phyloP scores from a whole-genome alignment of 2,113 vertebrate species.

The Albula glossodonta region DNA sequence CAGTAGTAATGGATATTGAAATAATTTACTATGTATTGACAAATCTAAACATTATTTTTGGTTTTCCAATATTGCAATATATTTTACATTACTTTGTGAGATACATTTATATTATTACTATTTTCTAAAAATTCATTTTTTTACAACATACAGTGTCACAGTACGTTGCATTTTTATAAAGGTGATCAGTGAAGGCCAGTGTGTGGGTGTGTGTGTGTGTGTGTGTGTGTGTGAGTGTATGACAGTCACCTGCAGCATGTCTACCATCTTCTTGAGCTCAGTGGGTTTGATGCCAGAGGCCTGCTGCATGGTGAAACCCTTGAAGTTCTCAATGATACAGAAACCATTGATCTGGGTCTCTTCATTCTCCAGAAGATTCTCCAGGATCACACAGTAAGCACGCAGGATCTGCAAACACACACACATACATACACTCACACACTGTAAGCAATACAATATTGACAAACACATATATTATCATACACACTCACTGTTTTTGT shows the following conservation, averaged over 20 bases:
- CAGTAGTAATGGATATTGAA: too few relatives aligned
- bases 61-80: too few relatives aligned
- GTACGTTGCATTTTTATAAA: too few relatives aligned
- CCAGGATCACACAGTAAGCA: slow-evolving; percentile 95
- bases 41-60: too few relatives aligned
- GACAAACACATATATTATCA: neutral
- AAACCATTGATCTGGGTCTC: slow-evolving; percentile 98
- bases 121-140: too few relatives aligned
- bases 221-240: neutral
- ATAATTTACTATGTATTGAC: too few relatives aligned
- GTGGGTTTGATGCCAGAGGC: slow-evolving; percentile 85
- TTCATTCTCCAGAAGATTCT: slow-evolving; percentile 92
- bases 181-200: neutral
- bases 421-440: slow-evolving; percentile 4
- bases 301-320: slow-evolving; percentile 94
- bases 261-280: slow-evolving; percentile 95
- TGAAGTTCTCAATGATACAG: slow-evolving; percentile 97
- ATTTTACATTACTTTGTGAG: too few relatives aligned
- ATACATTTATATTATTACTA: too few relatives aligned
- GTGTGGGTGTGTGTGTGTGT: neutral
- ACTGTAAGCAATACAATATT: too few relatives aligned
- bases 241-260: slow-evolving; percentile 87
- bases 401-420: slow-evolving; percentile 81
- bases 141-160: too few relatives aligned
- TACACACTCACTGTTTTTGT: neutral